Base-by-base conservation (phyloP, 2,888 invertebrate species). In the Trachelus troglodyta region DNA sequence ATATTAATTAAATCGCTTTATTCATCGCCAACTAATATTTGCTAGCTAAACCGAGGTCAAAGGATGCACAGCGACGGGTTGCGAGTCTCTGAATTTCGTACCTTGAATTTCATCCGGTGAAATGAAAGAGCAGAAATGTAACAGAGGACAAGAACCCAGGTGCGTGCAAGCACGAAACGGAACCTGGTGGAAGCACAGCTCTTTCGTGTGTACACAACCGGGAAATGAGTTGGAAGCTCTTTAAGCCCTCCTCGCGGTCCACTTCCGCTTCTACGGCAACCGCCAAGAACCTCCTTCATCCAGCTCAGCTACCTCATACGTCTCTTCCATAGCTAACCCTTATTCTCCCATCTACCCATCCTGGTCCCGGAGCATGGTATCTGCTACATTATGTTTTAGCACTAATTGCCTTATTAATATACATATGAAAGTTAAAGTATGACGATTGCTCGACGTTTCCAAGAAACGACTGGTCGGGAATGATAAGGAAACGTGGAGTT, bases 401-500 rank as follows among this genome's bases (percentile, higher is more conserved):
- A 80, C 81, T 88, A 88, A 89, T 88, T 89, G 85, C 84, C 86
- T 89, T 85, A 87, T 89, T 87, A 89, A 89, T 88, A 89, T 88
- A 88, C 83, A 81, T 84, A 84, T 83, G 82, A 85, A 82, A 85
- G 85, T 86, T 81, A 80, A 71, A 71, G 31, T 4, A 12, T 23
- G 71, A 15, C 12, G 71, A 34, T 31, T 33, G 12, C 31, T 71
- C 71, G 31, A 31, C 31, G 31, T 71, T 71, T 71, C 31, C 30
- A 34, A 31, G 33, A 12, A 30, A 31, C 31, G 71, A 33, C 31
- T 71, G 11, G 31, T 71, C 31, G 71, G 23, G 9, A 9, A 56
- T 23, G 9, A 56, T 9, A 56, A 56, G 56, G 23, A 23, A 56
- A 15, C 9, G 9, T 56, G 23, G 23, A 2, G 23, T 56, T 23